Evolutionary conservation across 1,140 invertebrate species (phyloP).

Genomic region (Pseudomyrmex dendroicus): DNA sequence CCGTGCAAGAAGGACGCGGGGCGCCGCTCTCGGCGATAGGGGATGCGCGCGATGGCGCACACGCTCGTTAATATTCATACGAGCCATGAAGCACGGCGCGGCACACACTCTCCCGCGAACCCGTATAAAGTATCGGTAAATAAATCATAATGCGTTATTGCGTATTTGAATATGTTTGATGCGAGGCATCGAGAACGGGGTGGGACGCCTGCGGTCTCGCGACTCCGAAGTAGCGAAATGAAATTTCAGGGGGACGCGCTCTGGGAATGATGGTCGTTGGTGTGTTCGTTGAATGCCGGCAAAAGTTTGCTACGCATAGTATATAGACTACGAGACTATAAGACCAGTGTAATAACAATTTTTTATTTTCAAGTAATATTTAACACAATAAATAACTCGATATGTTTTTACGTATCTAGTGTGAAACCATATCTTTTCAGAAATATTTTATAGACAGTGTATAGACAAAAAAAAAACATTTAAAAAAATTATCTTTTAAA

Average conservation of each 20-base stretch:
- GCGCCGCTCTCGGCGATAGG: conserved; percentile 49
- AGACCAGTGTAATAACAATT: too few relatives aligned
- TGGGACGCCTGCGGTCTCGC: conserved; percentile 49
- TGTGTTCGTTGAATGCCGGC: conserved; percentile 39
- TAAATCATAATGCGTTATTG: conserved; percentile 80
- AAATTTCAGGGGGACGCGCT: conserved; percentile 54
- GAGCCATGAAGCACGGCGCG: conserved; percentile 73
- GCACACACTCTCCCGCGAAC: conserved; percentile 48
- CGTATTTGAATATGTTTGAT: conserved; percentile 80
- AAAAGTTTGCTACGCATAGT: conserved; percentile 18
- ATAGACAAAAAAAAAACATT: too few relatives aligned
- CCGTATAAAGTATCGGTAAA: conserved; percentile 79
- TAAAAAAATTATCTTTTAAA: too few relatives aligned
- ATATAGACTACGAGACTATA: conserved; percentile 39
- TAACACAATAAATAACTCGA: too few relatives aligned
- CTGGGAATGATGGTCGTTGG: conserved; percentile 45
- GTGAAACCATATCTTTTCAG: background rate
- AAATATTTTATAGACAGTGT: background rate
- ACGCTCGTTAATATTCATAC: conserved; percentile 82
- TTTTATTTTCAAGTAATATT: too few relatives aligned
- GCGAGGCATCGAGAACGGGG: conserved; percentile 61
- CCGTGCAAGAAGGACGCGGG: conserved; percentile 68
- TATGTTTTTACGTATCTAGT: background rate
- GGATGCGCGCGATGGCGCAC: conserved; percentile 68
- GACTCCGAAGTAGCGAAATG: conserved; percentile 57